Evolutionary conservation across 2,888 invertebrate species (phyloP), one percentile per base, ranked within the genome.

Genomic region (Podotricha telesiphe): DNA sequence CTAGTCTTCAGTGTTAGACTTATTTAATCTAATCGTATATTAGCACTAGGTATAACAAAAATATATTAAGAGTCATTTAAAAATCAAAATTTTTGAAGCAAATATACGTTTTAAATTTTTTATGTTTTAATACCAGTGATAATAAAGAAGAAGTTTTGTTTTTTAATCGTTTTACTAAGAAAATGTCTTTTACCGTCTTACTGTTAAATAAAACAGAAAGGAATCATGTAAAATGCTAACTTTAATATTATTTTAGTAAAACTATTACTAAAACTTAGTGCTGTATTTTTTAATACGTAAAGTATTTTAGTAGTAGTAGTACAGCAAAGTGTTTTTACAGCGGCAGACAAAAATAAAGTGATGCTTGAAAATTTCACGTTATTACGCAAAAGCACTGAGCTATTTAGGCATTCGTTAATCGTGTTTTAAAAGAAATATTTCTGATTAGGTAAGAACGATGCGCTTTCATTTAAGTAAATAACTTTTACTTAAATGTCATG

Each of bases 331-430:
- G 8, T 53, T 28, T 48, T 53, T 53, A n/a, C 10, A 28, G n/a
- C n/a, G 28, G 10, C 20, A 53, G 3, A 7, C 17, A 22, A 58
- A 40, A 20, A 42, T 58, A 58, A 42, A 15, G 2, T 17, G 22
- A 4, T 6, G n/a, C 13, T 58, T 42, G 1, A 4, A n/a, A 10
- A 22, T n/a, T n/a, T 1, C 15, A 19, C 13, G 28, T 20, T 13
- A 11, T 5, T 40, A 20, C 56, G 56, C 20, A 4, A 58, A 13
- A 28, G 28, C 6, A 20, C 15, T 20, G 4, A 22, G 40, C 42
- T 40, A 19, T 58, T 42, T 40, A 53, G 34, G 8, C 7, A 40
- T 58, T 58, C 42, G 58, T 58, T 15, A 58, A 20, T 53, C n/a
- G 28, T 28, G 8, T 28, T 53, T 53, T 3, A 28, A 51, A 28